These are phyloP conservation scores for Tachysurus fulvidraco DNA, from an alignment of 2,113 vertebrate genomes.

Conservation along the genomic window DNA sequence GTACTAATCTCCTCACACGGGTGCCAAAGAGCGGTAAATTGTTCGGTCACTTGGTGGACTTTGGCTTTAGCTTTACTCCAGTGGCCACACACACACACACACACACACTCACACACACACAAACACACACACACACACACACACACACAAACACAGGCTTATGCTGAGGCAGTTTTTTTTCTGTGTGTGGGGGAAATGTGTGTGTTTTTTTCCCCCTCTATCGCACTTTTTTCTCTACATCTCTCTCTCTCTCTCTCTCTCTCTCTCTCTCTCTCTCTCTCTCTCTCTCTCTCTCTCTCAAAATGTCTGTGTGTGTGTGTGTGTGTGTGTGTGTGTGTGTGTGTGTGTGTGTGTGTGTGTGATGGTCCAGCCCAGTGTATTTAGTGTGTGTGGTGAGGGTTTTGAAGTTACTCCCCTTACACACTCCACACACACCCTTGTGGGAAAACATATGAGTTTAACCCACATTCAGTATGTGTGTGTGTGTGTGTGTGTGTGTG, in stretches of 20 bases:
- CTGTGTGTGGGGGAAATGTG: background rate
- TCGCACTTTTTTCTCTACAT: background rate
- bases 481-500: no score
- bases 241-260: background rate
- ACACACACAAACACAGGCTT: constrained; percentile 1
- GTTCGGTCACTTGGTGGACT: background rate
- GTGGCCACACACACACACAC: background rate
- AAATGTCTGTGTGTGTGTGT: background rate
- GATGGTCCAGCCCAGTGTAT: no score
- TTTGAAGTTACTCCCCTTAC: no score
- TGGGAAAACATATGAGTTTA: no score
- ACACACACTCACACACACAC: background rate
- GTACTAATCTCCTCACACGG: constrained; percentile 58
- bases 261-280: no score
- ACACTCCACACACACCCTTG: no score
- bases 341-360: no score
- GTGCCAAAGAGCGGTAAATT: background rate
- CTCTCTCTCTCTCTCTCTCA: no score
- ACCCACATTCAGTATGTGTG: no score
- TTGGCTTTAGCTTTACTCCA: background rate
- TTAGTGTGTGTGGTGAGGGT: no score
- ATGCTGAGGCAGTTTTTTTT: constrained; percentile 4
- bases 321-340: background rate
- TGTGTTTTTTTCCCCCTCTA: background rate
- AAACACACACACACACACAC: constrained; percentile 31